These are phyloP conservation scores for Hipparchia semele DNA, from an alignment of 2,888 invertebrate genomes.

Conservation along the genomic window DNA sequence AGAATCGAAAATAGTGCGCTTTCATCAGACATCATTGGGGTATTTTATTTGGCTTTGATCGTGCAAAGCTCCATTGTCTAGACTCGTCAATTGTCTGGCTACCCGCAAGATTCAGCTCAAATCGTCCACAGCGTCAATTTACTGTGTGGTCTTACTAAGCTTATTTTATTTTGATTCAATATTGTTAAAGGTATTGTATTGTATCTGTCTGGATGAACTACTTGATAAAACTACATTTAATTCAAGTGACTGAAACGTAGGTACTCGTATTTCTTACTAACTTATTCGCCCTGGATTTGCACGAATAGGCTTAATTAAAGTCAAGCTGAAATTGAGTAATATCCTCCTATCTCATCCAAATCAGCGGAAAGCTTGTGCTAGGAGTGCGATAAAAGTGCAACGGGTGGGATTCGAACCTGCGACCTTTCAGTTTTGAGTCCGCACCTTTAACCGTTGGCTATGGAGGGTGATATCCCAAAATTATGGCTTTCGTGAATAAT, in stretches of 20 bases:
- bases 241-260: too few species aligned
- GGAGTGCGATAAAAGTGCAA: too few species aligned
- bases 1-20: background rate
- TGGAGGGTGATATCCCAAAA: background rate
- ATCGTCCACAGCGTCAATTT: slow-evolving; percentile 16
- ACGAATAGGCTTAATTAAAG: too few species aligned
- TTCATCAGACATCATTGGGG: slow-evolving; percentile 11
- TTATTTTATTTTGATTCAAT: slow-evolving; percentile 16
- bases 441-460: too few species aligned
- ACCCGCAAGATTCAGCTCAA: slow-evolving; percentile 22
- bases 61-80: slow-evolving; percentile 19
- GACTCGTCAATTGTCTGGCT: slow-evolving; percentile 24
- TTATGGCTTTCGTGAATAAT: background rate
- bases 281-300: too few species aligned
- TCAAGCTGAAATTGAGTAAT: too few species aligned
- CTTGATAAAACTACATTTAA: background rate
- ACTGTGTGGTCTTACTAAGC: slow-evolving; percentile 5
- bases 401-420: too few species aligned
- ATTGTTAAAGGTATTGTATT: background rate
- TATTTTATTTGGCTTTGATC: slow-evolving; percentile 10
- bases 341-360: too few species aligned
- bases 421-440: too few species aligned
- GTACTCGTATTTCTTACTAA: background rate
- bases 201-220: background rate
- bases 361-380: too few species aligned